A percentile compares a stretch with the other conserved stretches of the same genome.
phyloP scores from a whole-genome alignment of 2,888 invertebrate species.

The Sarcophaga subvicina region DNA sequence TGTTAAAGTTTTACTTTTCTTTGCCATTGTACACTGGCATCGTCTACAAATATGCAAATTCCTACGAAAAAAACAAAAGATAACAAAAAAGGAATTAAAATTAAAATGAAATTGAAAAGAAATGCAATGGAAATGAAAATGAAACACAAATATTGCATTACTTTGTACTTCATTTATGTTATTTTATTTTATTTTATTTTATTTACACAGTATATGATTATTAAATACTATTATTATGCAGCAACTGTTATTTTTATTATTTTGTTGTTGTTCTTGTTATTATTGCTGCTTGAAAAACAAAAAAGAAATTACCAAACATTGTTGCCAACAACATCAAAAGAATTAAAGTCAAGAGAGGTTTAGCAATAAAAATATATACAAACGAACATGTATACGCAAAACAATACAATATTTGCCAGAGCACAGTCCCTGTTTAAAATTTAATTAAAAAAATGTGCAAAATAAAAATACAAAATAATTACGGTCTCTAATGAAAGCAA shows the following conservation, averaged over 20 bases:
- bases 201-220: constrained; percentile 9
- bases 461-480: background rate
- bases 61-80: background rate
- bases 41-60: constrained; percentile 43
- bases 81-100: background rate
- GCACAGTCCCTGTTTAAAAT: background rate
- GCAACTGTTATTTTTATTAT: background rate
- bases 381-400: background rate
- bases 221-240: constrained; percentile 5
- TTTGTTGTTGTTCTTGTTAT: background rate
- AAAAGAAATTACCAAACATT: background rate
- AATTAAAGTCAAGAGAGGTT: background rate
- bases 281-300: background rate
- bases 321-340: background rate
- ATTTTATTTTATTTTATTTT: background rate
- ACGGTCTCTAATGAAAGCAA: background rate
- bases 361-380: background rate
- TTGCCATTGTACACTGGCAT: background rate
- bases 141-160: constrained; percentile 18
- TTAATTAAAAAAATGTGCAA: background rate
- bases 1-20: constrained; percentile 29
- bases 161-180: background rate
- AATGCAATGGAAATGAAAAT: constrained; percentile 15
- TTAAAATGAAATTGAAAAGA: constrained; percentile 17
- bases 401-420: background rate